Base-by-base conservation (phyloP, 2,113 vertebrate genomes). In the Uropsilus gracilis region DNA sequence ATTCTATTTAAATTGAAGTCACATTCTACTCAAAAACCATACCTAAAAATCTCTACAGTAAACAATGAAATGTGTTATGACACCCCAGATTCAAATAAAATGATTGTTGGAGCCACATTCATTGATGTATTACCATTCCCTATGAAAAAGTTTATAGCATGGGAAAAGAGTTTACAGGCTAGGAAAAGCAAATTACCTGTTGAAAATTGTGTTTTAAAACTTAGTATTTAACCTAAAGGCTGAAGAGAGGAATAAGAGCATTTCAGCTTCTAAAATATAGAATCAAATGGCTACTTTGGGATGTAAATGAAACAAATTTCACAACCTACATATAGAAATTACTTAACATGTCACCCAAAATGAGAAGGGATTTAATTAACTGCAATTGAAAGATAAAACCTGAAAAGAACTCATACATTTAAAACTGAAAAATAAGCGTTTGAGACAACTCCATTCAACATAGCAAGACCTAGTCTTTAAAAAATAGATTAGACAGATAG, bases 351-450 rank as follows among this genome's bases (percentile, higher is more conserved):
- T 28, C n/a, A 59, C 32, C 32, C 8, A 37, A 89, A 53, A 30
- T 63, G 37, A 82, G 44, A 68, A 39, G 68, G 42, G 6, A 77
- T 28, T 63, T 82, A 34, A 87, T 57, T 44, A 73, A 50, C 26
- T 77, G 39, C 13, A 32, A 57, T 0, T 34, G 17, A 88, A 1
- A 91, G 39, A 24, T 34, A 63, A 88, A 77, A 9, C n/a, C 26
- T 64, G 48, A 57, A 50, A 26, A 50, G n/a, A 66, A 69, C 69
- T 6, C 14, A n/a, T 12, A 53, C 14, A 64, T 7, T 81, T 71
- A 59, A 80, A 86, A 80, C 46, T 42, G 4, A 85, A 76, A 89
- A 77, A 81, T 72, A n/a, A n/a, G n/a, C n/a, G n/a, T n/a, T n/a
- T n/a, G n/a, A n/a, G n/a, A n/a, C n/a, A n/a, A n/a, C n/a, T n/a